Evolutionary conservation across 2,113 vertebrate species (phyloP), one percentile per base, ranked within the genome.

Genomic region (Sphaerodactylus townsendi): DNA sequence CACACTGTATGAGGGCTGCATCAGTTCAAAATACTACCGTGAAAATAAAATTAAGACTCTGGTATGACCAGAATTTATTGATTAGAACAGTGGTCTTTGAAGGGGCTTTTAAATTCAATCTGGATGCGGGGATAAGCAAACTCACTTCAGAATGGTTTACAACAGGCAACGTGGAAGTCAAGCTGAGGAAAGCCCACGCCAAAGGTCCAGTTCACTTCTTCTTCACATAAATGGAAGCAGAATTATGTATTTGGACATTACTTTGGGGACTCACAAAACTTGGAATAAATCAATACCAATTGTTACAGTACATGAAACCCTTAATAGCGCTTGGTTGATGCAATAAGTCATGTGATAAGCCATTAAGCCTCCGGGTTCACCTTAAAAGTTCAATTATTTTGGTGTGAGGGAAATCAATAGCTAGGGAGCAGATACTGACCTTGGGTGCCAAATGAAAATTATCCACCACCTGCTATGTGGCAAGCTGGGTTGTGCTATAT

Each of bases 391-490:
- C 68, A 1, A 0, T 84, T 23, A 1, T 90, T 90, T 30, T 1
- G 0, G 83, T 84, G 87, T 88, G 3, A 3, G 66, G 70, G 82
- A 86, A 84, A 87, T 92, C 83, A 83, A 74, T 78, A 78, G 56
- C 25, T 79, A 41, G 87, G 85, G 81, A 2, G 90, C 87, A 84
- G 53, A 59, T 59, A 79, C 39, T 84, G 81, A 84, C 84, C 72
- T 88, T 15, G 0, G 77, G 81, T 83, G 81, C 86, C 84, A 90
- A 91, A 78, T 46, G 76, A 68, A 89, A 87, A 86, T 89, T 70
- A 86, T 86, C 83, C 88, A 68, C 87, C 89, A 91, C 87, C 66
- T 92, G 85, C 89, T 84, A 77, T 90, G 68, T 92, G 90, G 65
- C 87, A 78, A 70, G 79, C 87, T 80, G 84, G 84, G 88, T 89